phyloP scores from a whole-genome alignment of 2,888 invertebrate genomes.

The Cactoblastis cactorum region DNA sequence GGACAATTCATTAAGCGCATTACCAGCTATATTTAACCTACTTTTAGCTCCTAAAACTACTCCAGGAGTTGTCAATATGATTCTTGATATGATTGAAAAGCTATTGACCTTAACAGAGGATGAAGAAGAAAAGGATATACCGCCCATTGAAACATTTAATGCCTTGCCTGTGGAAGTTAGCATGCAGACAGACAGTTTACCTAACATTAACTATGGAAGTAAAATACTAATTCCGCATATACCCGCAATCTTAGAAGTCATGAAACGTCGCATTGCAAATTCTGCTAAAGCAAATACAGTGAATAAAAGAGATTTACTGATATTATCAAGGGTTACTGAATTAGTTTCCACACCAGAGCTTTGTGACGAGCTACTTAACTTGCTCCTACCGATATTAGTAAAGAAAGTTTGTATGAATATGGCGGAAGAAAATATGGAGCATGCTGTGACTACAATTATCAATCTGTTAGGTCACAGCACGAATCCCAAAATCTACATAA shows the following conservation, averaged over 20 bases:
- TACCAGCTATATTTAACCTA: slow-evolving; percentile 85
- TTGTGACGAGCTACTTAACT: slow-evolving; percentile 83
- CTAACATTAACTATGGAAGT: slow-evolving; percentile 84
- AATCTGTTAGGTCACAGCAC: slow-evolving; percentile 86
- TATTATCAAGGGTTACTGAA: slow-evolving; percentile 87
- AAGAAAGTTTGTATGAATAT: slow-evolving; percentile 80
- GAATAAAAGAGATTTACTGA: slow-evolving; percentile 84
- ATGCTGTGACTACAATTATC: slow-evolving; percentile 84
- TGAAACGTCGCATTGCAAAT: slow-evolving; percentile 82
- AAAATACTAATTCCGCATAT: slow-evolving; percentile 87
- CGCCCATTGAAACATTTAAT: slow-evolving; percentile 58
- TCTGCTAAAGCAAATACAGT: slow-evolving; percentile 79
- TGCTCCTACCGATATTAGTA: slow-evolving; percentile 85
- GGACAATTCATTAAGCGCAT: slow-evolving; percentile 70
- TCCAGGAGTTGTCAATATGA: slow-evolving; percentile 81
- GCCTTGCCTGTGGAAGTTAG: slow-evolving; percentile 38
- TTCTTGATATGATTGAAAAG: slow-evolving; percentile 87
- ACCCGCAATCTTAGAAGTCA: slow-evolving; percentile 82
- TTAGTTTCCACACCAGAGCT: slow-evolving; percentile 83
- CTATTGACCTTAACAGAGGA: slow-evolving; percentile 83
- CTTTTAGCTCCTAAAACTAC: slow-evolving; percentile 84
- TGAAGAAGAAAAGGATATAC: slow-evolving; percentile 68
- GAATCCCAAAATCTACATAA: slow-evolving; percentile 82
- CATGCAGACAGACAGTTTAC: slow-evolving; percentile 31
- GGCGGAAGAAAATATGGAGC: slow-evolving; percentile 84